Conservation (phyloP, 2,113 vertebrate species). For the Ictalurus punctatus region DNA sequence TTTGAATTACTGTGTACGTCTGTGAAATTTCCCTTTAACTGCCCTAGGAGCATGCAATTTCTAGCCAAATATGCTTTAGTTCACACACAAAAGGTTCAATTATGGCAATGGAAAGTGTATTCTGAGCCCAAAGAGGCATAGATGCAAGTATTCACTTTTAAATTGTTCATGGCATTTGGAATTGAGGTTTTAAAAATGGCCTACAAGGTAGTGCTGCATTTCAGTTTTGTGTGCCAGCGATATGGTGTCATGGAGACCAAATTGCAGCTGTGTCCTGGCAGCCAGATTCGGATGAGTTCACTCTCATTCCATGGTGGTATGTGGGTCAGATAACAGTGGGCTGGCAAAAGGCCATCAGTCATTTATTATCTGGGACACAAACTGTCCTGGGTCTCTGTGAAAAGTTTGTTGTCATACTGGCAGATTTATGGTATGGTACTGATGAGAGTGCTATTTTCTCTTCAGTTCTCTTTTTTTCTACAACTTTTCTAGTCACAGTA, state of each 20-base stretch:
- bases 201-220: background rate
- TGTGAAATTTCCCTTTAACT: background rate
- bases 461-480: background rate
- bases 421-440: background rate
- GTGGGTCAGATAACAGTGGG: background rate
- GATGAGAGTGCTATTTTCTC: background rate
- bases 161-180: background rate
- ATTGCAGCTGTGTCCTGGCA: constrained; percentile 4
- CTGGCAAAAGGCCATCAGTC: background rate
- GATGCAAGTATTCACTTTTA: background rate
- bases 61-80: background rate
- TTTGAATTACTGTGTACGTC: background rate
- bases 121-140: background rate
- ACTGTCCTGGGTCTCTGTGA: background rate
- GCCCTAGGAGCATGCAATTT: background rate
- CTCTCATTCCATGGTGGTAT: background rate
- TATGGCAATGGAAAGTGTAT: background rate
- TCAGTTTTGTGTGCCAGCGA: background rate
- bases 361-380: background rate
- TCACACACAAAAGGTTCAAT: background rate
- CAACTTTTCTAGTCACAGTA: background rate
- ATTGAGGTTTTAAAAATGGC: background rate
- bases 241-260: background rate
- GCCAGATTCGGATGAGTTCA: background rate
- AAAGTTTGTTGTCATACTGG: background rate